A percentile compares a stretch with the other conserved stretches of the same genome.
Evolutionary conservation across 2,113 vertebrate species (phyloP).

Genomic region (Gymnarchus niloticus): DNA sequence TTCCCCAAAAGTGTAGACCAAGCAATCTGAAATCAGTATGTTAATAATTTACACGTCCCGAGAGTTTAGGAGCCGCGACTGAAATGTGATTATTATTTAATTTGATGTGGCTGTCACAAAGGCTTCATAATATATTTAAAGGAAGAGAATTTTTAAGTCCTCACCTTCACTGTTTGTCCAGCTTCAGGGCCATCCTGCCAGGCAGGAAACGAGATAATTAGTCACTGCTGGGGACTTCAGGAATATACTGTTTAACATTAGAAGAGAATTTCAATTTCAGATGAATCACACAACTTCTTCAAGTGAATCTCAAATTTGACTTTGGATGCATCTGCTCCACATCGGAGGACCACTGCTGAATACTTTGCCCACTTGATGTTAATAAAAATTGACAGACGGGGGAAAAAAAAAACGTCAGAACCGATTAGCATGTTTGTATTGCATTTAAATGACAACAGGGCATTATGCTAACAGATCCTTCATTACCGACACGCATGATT

Average conservation of each 20-base stretch:
- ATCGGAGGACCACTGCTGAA: background rate
- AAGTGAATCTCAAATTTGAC: slow-evolving; percentile 27
- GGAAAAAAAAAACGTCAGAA: background rate
- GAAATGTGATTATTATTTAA: slow-evolving; percentile 63
- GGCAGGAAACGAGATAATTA: slow-evolving; percentile 52
- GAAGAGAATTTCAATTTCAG: slow-evolving; percentile 61
- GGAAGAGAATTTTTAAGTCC: slow-evolving; percentile 61
- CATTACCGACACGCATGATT: background rate
- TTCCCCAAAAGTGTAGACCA: slow-evolving; percentile 35
- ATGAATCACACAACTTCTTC: slow-evolving; percentile 37
- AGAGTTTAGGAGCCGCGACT: slow-evolving; percentile 50
- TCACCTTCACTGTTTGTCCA: slow-evolving; percentile 91
- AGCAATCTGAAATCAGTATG: slow-evolving; percentile 38
- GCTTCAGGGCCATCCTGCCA: slow-evolving; percentile 83
- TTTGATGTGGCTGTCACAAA: slow-evolving; percentile 55
- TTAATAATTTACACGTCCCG: slow-evolving; percentile 54
- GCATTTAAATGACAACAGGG: slow-evolving; percentile 11
- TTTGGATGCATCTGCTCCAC: background rate
- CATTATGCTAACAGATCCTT: background rate
- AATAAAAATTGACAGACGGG: slow-evolving; percentile 4
- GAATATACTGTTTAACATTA: slow-evolving; percentile 66
- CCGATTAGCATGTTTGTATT: slow-evolving; percentile 4
- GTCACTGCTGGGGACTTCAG: slow-evolving; percentile 51
- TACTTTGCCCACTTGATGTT: background rate
- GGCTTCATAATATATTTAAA: slow-evolving; percentile 60